Evolutionary conservation across 2,888 invertebrate species (phyloP), one percentile per base, ranked within the genome.

Genomic region (Phragmatobia fuliginosa): DNA sequence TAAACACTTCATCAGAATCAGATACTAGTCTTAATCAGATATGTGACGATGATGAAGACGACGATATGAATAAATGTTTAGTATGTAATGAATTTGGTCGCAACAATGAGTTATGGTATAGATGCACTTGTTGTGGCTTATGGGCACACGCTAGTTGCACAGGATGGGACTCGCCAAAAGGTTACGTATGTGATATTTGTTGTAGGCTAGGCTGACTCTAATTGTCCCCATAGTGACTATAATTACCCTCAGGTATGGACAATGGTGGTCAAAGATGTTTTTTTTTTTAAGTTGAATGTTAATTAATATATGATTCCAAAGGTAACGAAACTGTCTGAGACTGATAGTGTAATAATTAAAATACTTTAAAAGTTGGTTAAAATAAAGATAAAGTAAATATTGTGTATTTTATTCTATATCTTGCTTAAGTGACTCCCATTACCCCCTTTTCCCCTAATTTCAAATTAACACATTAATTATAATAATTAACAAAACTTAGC

Each of bases 91-190:
- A 72, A 68, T 76, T 74, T 67, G 70, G 74, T 64, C 67, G 72
- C 67, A 74, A 73, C 58, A 76, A 74, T 62, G 71, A 72, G 63
- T 33, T 74, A n/a, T n/a, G n/a, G n/a, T n/a, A n/a, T n/a, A n/a
- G 71, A 64, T 73, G 73, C 70, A 73, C 71, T 33, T 68, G 25
- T 69, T 78, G 74, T 70, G 75, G 71, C 41, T 66, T 71, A 63
- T 76, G 73, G 72, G 74, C 71, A 69, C 75, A 75, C 68, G 67
- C 66, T 45, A 58, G 49, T 10, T 77, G 72, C 75, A 73, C 74
- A 45, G 73, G 72, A 61, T 74, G 78, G 74, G 73, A 78, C 31
- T 76, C 78, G 38, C 68, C 76, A 71, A 32, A 68, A 65, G 76
- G 77, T 64, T 78, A 76, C 59, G 68, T 74, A 41, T 74, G 73